Evolutionary conservation across 2,797 vertebrate species (phyloP).

Genomic region (Ctenochaetus hawaiiensis): DNA sequence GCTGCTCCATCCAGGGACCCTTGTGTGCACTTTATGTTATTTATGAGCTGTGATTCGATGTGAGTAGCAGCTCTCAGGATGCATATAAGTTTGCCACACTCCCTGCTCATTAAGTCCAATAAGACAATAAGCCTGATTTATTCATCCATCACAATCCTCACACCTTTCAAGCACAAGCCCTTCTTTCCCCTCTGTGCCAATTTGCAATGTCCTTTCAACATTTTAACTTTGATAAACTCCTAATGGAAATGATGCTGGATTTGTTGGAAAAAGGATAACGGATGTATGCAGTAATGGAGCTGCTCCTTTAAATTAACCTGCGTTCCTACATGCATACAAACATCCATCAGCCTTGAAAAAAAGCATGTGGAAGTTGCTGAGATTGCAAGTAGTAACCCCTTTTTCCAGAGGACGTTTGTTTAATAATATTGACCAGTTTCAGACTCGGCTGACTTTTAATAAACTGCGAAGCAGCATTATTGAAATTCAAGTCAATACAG

Average conservation of each 20-base stretch:
- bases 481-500: constrained; percentile 81
- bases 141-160: constrained; percentile 44
- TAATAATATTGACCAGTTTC: constrained; percentile 77
- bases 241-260: constrained; percentile 33
- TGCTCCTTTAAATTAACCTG: constrained; percentile 45
- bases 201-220: constrained; percentile 42
- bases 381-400: constrained; percentile 55
- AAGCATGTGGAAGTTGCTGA: constrained; percentile 61
- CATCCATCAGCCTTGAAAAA: constrained; percentile 25
- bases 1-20: constrained; percentile 8
- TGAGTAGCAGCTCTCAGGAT: constrained; percentile 44
- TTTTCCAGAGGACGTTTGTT: constrained; percentile 75
- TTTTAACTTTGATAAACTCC: constrained; percentile 35
- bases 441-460: constrained; percentile 81
- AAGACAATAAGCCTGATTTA: constrained; percentile 38
- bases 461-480: constrained; percentile 73
- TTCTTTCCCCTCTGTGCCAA: constrained; percentile 27
- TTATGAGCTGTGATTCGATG: constrained; percentile 36
- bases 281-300: constrained; percentile 21
- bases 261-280: constrained; percentile 3
- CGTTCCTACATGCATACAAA: constrained; percentile 27
- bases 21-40: constrained; percentile 29
- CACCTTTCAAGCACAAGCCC: constrained; percentile 8
- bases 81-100: constrained; percentile 25
- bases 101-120: constrained; percentile 33